Base-by-base conservation (phyloP, 2,113 vertebrate genomes). In the Pleuronectes platessa region DNA sequence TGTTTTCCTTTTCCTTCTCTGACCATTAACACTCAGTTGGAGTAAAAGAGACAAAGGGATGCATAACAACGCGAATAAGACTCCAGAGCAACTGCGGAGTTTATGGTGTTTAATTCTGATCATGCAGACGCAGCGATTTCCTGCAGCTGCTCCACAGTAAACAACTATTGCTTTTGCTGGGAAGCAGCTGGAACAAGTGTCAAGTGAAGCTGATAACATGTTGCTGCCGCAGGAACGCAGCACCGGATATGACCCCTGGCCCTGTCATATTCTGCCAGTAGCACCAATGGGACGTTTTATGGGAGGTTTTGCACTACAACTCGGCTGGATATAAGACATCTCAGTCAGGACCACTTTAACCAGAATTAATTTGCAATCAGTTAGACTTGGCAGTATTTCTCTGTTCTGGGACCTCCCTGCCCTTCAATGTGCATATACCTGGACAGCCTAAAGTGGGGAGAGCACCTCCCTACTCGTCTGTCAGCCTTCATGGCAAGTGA, bases 111-210 rank as follows among this genome's bases (percentile, higher is more conserved):
- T 68, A n/a, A 61, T 72, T 75, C 53, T 56, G 37, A 61, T 62
- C 24, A 69, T 13, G 66, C 66, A 35, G 53, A 64, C 27, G 31
- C 67, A 78, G 75, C 68, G 51, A 53, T 10, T 61, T 78, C 61
- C 62, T 61, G 67, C 62, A 87, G 77, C 66, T 80, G 81, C 45
- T 71, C 26, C 63, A 73, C 8, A 45, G 35, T 24, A 55, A 51
- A 74, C 62, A 69, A 51, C 51, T 47, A 4, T 24, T 5, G 68
- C 31, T 70, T 71, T 55, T 65, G 63, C 56, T 71, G 60, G n/a
- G 51, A 70, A 53, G 51, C 27, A 67, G 61, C 55, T 51, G 51
- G 21, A 68, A 54, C 51, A 54, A 26, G 42, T 64, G 62, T 35
- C 53, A 47, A 55, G 17, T 51, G 24, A 21, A 3, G 35, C 7